These are phyloP conservation scores for Python bivittatus DNA, from an alignment of 2,113 vertebrate species.

Conservation along the genomic window DNA sequence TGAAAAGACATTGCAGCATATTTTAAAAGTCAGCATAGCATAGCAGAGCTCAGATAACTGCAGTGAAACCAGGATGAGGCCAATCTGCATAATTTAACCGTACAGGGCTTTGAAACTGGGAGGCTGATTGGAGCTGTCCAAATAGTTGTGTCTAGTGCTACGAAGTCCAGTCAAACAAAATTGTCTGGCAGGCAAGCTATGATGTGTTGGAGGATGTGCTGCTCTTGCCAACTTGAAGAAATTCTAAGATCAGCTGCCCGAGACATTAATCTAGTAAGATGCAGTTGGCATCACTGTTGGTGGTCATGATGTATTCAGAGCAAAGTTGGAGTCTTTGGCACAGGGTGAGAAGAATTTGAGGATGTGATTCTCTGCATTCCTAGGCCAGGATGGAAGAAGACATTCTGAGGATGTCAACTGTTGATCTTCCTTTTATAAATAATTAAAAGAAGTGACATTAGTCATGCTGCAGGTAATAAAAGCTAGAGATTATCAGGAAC, in stretches of 20 bases:
- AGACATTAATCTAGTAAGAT: slow-evolving; percentile 40
- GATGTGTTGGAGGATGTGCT: slow-evolving; percentile 59
- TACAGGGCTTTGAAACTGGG: slow-evolving; percentile 80
- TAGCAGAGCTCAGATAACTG: slow-evolving; percentile 76
- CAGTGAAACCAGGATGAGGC: slow-evolving; percentile 56
- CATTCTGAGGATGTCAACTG: slow-evolving; percentile 10
- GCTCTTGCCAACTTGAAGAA: slow-evolving; percentile 54
- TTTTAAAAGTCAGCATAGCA: slow-evolving; percentile 59
- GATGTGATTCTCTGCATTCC: slow-evolving; percentile 41
- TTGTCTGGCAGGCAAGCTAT: slow-evolving; percentile 72
- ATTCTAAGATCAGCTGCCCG: slow-evolving; percentile 62
- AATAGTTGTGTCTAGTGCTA: slow-evolving; percentile 84
- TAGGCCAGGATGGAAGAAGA: slow-evolving; percentile 19
- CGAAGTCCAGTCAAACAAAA: slow-evolving; percentile 52
- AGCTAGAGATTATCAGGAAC: slow-evolving; percentile 19
- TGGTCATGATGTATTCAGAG: slow-evolving; percentile 27
- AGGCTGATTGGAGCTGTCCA: slow-evolving; percentile 63
- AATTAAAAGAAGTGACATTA: slow-evolving; percentile 27
- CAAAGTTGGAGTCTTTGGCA: slow-evolving; percentile 20
- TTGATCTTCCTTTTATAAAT: slow-evolving; percentile 28
- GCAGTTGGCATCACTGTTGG: slow-evolving; percentile 60
- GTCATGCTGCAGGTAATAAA: background rate
- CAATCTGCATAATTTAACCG: slow-evolving; percentile 63
- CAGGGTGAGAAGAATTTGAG: slow-evolving; percentile 53
- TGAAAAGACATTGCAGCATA: slow-evolving; percentile 60